Percentiles rank a stretch among this genome's conserved stretches.
Evolutionary conservation across 2,113 vertebrate species (phyloP).

Genomic region (Seriola dumerili): DNA sequence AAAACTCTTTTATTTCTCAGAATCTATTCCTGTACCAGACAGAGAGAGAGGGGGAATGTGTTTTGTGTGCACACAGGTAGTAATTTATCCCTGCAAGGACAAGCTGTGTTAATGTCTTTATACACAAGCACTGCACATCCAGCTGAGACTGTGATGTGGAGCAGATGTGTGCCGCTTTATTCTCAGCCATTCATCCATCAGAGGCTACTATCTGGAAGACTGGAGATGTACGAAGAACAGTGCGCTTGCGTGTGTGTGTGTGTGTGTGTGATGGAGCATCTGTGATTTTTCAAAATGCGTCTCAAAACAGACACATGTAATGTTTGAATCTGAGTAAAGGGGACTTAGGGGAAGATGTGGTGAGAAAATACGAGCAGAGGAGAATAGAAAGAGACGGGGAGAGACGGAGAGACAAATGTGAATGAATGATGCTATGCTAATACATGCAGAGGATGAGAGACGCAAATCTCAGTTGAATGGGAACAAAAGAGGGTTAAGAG

Average conservation of each 20-base stretch:
- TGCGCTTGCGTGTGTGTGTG: not conserved
- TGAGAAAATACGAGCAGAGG: not conserved
- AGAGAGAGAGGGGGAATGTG: not conserved
- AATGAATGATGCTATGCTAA: not conserved
- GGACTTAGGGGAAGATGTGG: not conserved
- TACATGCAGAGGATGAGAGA: not conserved
- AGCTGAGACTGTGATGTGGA: conserved; percentile 63
- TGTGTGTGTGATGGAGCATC: conserved; percentile 7
- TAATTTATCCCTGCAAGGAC: conserved; percentile 60
- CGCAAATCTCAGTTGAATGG: conserved; percentile 2
- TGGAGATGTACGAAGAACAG: conserved; percentile 22
- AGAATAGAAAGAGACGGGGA: not conserved
- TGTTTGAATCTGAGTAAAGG: not conserved
- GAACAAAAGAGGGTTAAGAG: not conserved
- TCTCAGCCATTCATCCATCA: conserved; percentile 57
- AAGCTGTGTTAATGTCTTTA: conserved; percentile 68
- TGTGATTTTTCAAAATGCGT: conserved; percentile 29
- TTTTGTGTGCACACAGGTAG: conserved; percentile 54
- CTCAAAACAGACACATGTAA: conserved; percentile 5
- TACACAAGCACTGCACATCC: conserved; percentile 42
- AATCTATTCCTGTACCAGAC: not conserved
- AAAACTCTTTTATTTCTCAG: not conserved
- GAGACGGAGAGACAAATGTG: not conserved
- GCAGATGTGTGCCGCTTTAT: conserved; percentile 62
- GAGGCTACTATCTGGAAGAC: conserved; percentile 56